phyloP scores from a whole-genome alignment of 1,140 invertebrate genomes.

The Diachasmimorpha longicaudata region DNA sequence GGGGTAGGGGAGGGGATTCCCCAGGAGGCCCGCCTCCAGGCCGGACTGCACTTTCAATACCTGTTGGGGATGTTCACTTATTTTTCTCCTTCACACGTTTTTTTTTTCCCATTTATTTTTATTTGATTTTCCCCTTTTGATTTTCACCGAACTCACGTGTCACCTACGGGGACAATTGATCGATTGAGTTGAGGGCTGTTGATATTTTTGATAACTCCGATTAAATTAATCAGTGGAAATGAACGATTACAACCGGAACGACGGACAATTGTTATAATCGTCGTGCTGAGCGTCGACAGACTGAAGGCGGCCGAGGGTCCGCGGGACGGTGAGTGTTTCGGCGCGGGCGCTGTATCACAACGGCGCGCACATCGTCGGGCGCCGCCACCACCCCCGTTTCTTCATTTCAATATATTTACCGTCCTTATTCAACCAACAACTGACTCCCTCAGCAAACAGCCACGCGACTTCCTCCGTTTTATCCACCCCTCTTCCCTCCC shows the following conservation, averaged over 20 bases:
- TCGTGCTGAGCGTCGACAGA: constrained; percentile 53
- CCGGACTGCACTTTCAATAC: constrained; percentile 19
- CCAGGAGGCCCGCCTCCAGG: constrained; percentile 10
- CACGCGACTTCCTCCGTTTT: constrained; percentile 27
- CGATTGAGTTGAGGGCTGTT: too few species aligned
- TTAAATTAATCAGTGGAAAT: too few species aligned
- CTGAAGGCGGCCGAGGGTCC: constrained; percentile 44
- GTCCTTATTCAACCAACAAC: neutral
- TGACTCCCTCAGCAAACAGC: constrained; percentile 16
- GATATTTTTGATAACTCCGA: too few species aligned
- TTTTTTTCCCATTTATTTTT: neutral
- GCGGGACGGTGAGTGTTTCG: constrained; percentile 49
- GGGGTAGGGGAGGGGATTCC: constrained; percentile 14
- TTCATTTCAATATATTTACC: neutral
- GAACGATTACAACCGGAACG: neutral
- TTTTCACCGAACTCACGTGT: too few species aligned
- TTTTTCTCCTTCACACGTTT: neutral
- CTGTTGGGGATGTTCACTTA: neutral
- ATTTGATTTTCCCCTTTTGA: too few species aligned
- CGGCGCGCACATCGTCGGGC: constrained; percentile 27
- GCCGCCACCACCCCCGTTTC: neutral
- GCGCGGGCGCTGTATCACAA: constrained; percentile 42
- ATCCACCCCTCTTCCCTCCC: neutral
- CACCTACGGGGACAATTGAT: too few species aligned
- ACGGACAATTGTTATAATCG: constrained; percentile 53